phyloP scores from a whole-genome alignment of 1,140 invertebrate species.

The Campodea augens region DNA sequence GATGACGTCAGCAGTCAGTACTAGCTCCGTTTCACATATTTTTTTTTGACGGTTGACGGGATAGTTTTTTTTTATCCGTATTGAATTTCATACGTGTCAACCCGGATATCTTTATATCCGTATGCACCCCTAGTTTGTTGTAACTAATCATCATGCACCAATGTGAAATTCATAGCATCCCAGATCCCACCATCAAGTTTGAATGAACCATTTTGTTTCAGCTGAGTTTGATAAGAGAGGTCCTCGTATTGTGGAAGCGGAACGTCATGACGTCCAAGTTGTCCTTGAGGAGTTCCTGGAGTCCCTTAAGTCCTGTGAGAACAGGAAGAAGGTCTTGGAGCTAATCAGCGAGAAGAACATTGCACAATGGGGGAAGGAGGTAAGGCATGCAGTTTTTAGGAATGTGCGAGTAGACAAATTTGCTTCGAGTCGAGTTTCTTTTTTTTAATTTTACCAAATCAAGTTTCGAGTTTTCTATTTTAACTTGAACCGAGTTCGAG shows the following conservation, averaged over 20 bases:
- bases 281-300: slow-evolving; percentile 59
- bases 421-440: too few species aligned
- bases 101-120: too few species aligned
- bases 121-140: too few species aligned
- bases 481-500: too few species aligned
- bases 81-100: too few species aligned
- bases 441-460: too few species aligned
- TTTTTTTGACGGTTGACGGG: background rate
- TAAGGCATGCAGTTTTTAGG: too few species aligned
- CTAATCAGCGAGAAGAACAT: slow-evolving; percentile 51
- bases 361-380: slow-evolving; percentile 63
- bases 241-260: slow-evolving; percentile 41
- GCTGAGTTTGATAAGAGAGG: slow-evolving; percentile 46
- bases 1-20: too few species aligned
- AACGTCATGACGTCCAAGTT: slow-evolving; percentile 52
- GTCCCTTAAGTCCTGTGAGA: slow-evolving; percentile 23
- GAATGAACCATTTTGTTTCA: slow-evolving; percentile 14
- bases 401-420: too few species aligned
- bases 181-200: slow-evolving; percentile 1
- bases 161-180: background rate
- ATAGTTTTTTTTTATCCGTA: too few species aligned
- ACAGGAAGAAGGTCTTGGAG: slow-evolving; percentile 19
- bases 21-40: background rate
- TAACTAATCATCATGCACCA: slow-evolving; percentile 3
- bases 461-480: too few species aligned